Base-by-base conservation (phyloP, 2,797 vertebrate genomes). In the Benthosema pterotum region DNA sequence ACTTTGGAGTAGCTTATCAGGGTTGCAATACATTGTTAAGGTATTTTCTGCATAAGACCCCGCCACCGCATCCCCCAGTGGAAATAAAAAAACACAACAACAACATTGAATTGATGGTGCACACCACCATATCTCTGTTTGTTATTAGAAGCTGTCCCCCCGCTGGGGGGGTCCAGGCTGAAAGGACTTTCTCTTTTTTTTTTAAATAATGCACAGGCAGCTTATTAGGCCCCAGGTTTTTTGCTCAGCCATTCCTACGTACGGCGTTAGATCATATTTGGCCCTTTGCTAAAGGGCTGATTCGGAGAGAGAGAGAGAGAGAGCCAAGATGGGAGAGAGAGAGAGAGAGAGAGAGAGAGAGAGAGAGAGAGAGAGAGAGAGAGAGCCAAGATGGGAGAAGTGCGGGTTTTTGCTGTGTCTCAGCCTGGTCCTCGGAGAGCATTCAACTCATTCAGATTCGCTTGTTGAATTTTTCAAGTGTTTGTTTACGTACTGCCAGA, bases 401-500 rank as follows among this genome's bases (percentile, higher is more conserved):
- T 48, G 42, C 15, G 2, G 50, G 68, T 51, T 49, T 70, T n/a
- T n/a, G n/a, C n/a, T n/a, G n/a, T 51, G 64, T 49, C 58, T 61
- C 46, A 70, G 49, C 63, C 60, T n/a, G n/a, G 2, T 54, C 52
- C 68, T 79, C 72, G 22, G 58, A 58, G 79, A n/a, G 76, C 79
- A 70, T 77, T 85, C 63, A 60, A n/a, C 5, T 25, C 22, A 25
- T 92, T 93, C 77, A 75, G 77, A 83, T 76, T 67, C 69, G 65
- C 49, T 19, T 80, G 80, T 86, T 88, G 83, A 87, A 89, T 90
- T 86, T 89, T 84, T 71, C 65, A 82, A 85, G 78, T 69, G 55
- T 75, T 84, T 83, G 72, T 82, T 80, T 84, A 83, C 91, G 86
- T 83, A 75, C 64, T 58, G 59, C 57, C 28, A 74, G 66, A 77